Evolutionary conservation across 2,888 invertebrate genomes (phyloP).

Genomic region (Calameuta pallipes): DNA sequence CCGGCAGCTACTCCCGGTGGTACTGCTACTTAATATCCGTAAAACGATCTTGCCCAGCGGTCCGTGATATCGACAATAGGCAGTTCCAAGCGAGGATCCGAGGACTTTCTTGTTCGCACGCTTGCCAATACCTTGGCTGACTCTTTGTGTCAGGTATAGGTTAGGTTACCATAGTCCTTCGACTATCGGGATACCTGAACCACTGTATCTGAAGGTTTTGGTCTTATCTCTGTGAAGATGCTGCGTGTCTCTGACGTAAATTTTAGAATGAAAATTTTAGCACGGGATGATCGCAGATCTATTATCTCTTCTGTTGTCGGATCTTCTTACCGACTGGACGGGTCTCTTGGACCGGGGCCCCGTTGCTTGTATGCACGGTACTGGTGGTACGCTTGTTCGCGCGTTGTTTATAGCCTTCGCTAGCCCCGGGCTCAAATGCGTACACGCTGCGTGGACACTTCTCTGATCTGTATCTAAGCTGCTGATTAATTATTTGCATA

Average conservation of each 20-base stretch:
- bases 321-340: constrained; percentile 1
- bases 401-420: constrained; percentile 18
- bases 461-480: constrained; percentile 30
- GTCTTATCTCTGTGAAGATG: too few relatives aligned
- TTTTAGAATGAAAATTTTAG: too few relatives aligned
- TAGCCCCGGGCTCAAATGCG: constrained; percentile 10
- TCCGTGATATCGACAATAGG: too few relatives aligned
- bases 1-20: too few relatives aligned
- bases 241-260: too few relatives aligned
- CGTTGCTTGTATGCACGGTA: not conserved
- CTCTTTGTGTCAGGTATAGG: constrained; percentile 12
- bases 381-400: not conserved
- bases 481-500: constrained; percentile 40
- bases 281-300: too few relatives aligned
- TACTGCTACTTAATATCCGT: too few relatives aligned
- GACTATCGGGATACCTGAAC: too few relatives aligned
- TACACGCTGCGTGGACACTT: constrained; percentile 16
- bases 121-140: constrained; percentile 16
- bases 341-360: not conserved
- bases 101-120: constrained; percentile 8
- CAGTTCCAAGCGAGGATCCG: too few relatives aligned
- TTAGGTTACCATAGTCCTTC: too few relatives aligned
- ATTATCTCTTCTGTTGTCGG: not conserved
- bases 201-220: too few relatives aligned
- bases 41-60: too few relatives aligned